A percentile compares a stretch with the other conserved stretches of the same genome.
Conservation (phyloP, 2,113 vertebrate genomes). For the Ictidomys tridecemlineatus region DNA sequence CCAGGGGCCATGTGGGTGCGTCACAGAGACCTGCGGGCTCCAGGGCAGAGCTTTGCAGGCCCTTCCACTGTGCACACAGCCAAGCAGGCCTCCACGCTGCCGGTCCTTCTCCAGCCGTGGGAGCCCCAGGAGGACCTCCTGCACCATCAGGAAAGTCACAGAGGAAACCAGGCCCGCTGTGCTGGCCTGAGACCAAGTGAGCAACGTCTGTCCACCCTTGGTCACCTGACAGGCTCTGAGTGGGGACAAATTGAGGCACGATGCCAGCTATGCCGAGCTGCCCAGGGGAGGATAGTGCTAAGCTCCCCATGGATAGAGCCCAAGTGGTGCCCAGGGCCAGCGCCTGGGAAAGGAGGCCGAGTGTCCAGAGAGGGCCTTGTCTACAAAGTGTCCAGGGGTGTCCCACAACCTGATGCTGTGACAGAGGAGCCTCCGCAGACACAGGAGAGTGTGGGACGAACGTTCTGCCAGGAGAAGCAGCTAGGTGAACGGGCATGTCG, state of each 20-base stretch:
- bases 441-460: rapidly evolving
- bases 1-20: rapidly evolving
- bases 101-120: background rate
- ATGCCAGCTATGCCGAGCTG: background rate
- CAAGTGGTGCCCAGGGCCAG: background rate
- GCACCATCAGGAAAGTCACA: too few relatives aligned
- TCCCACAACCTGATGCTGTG: rapidly evolving
- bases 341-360: rapidly evolving
- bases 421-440: background rate
- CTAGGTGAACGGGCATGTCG: too few relatives aligned
- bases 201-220: background rate
- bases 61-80: background rate
- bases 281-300: background rate
- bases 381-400: rapidly evolving
- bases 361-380: background rate
- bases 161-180: background rate
- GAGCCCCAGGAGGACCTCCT: background rate
- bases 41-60: background rate
- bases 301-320: background rate
- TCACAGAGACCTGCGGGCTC: background rate
- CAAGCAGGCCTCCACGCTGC: background rate
- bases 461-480: background rate
- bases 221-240: background rate
- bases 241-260: too few relatives aligned
- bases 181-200: too few relatives aligned